Evolutionary conservation across 2,888 invertebrate genomes (phyloP).

Genomic region (Myathropa florea): DNA sequence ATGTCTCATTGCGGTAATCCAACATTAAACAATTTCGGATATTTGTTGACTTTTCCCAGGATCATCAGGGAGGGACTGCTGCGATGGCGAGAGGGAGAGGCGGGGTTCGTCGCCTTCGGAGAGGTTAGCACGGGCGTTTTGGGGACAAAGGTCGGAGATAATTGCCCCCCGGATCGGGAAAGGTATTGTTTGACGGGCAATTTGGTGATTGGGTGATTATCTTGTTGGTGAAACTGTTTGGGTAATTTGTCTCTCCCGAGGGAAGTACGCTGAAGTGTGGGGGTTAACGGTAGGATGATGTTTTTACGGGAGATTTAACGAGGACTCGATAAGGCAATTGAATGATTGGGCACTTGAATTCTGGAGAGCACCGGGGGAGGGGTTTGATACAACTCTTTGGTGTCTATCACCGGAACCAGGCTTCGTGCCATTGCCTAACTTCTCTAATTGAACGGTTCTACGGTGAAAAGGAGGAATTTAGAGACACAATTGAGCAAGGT

Average conservation of each 20-base stretch:
- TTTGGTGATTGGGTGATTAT: conserved; percentile 46
- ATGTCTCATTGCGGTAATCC: conserved; percentile 60
- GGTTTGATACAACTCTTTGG: neutral
- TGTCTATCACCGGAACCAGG: neutral
- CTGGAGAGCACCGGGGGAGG: neutral
- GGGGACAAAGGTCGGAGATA: conserved; percentile 56
- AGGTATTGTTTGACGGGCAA: conserved; percentile 40
- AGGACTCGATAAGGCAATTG: neutral
- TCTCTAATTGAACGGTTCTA: neutral
- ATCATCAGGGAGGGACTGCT: conserved; percentile 13
- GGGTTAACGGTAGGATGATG: neutral
- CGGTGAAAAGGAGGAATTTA: neutral
- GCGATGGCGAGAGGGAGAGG: neutral
- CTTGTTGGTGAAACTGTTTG: conserved; percentile 29
- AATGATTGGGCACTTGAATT: neutral
- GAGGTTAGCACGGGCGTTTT: conserved; percentile 19
- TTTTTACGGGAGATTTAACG: neutral
- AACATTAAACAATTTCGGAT: conserved; percentile 47
- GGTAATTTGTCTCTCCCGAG: conserved; percentile 25
- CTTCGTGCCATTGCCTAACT: neutral
- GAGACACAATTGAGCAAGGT: neutral
- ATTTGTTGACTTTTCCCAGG: conserved; percentile 55
- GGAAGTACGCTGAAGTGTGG: neutral
- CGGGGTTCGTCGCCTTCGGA: neutral
- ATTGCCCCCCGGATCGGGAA: conserved; percentile 33